Evolutionary conservation across 53 echinoderm and acorn worm species (phyloP).

Genomic region (Holothuria leucospilota): DNA sequence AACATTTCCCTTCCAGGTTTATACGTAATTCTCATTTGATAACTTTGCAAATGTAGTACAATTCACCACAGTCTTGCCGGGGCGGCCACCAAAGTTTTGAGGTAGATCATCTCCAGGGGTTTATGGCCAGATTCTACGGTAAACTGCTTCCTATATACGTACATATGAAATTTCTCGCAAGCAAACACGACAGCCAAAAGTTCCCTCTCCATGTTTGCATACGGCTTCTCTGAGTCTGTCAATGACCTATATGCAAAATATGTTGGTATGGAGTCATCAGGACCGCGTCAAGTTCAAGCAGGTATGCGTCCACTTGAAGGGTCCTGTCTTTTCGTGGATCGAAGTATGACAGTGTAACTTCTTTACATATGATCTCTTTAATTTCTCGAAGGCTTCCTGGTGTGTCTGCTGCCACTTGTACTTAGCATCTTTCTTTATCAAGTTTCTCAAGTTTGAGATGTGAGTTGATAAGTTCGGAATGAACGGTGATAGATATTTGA

Average conservation of each 20-base stretch:
- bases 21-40: slow-evolving; percentile 71
- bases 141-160: slow-evolving; percentile 15
- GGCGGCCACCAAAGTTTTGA: slow-evolving; percentile 70
- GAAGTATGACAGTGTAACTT: slow-evolving; percentile 15
- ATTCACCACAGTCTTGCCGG: slow-evolving; percentile 73
- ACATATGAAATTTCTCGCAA: not conserved
- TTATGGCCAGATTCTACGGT: not conserved
- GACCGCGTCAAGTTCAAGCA: not conserved
- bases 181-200: slow-evolving; percentile 9
- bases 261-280: slow-evolving; percentile 17
- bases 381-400: too few species aligned
- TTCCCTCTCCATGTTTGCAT: not conserved
- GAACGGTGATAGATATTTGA: too few species aligned
- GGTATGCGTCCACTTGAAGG: slow-evolving; percentile 43
- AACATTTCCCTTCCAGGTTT: slow-evolving; percentile 74
- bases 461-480: too few species aligned
- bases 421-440: too few species aligned
- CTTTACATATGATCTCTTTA: too few species aligned
- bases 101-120: not conserved
- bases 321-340: slow-evolving; percentile 60
- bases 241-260: slow-evolving; percentile 15
- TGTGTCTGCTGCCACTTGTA: too few species aligned
- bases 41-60: slow-evolving; percentile 65
- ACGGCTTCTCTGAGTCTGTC: slow-evolving; percentile 19
- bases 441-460: too few species aligned